A percentile compares a stretch with the other conserved stretches of the same genome.
These are phyloP conservation scores for Eulemur albifrons DNA, from an alignment of 2,797 vertebrate genomes.

Conservation along the genomic window DNA sequence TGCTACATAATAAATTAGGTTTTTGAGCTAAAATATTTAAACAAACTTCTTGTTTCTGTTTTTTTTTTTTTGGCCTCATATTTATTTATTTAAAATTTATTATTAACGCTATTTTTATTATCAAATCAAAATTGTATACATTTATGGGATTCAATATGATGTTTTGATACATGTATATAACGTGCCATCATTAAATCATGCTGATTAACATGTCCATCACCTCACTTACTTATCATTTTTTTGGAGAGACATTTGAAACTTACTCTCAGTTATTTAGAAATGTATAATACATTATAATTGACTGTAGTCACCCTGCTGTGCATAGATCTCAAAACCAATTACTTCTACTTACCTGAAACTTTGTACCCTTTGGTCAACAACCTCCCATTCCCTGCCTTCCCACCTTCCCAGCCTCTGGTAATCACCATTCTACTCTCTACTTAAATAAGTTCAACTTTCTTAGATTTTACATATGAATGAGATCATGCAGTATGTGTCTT, in stretches of 20 bases:
- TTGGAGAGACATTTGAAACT: neutral
- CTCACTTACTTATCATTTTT: neutral
- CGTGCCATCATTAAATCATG: neutral
- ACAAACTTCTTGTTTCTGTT: neutral
- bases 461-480: neutral
- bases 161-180: neutral
- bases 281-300: neutral
- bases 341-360: neutral
- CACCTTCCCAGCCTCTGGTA: neutral
- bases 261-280: neutral
- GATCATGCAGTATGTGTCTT: neutral
- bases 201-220: neutral
- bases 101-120: neutral
- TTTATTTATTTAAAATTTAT: neutral
- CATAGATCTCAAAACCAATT: neutral
- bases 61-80: neutral
- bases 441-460: too few relatives aligned
- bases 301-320: neutral
- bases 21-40: conserved; percentile 1
- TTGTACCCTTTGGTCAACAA: neutral
- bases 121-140: too few relatives aligned
- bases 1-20: neutral
- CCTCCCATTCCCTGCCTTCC: neutral
- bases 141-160: neutral
- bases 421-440: too few relatives aligned